A percentile compares a stretch with the other conserved stretches of the same genome.
phyloP scores from a whole-genome alignment of 2,113 vertebrate genomes.

The Tonatia bakeri region DNA sequence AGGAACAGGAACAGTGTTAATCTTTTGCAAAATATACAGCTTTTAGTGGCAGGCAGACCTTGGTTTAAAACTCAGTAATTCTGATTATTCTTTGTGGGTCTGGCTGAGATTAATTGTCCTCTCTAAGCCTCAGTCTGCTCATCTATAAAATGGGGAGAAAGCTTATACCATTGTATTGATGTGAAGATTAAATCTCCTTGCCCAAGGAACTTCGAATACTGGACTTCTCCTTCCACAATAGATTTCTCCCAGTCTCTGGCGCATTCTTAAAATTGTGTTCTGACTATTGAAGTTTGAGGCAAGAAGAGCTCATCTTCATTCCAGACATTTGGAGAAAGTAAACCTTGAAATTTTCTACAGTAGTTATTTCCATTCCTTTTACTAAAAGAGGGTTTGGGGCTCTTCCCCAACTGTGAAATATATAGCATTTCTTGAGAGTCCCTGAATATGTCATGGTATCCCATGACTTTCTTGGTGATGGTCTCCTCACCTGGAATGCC shows the following conservation, averaged over 20 bases:
- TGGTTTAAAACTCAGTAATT: constrained; percentile 10
- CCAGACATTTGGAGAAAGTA: not conserved
- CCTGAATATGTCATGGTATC: too few relatives aligned
- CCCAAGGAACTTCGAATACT: not conserved
- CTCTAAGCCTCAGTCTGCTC: not conserved
- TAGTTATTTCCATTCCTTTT: not conserved
- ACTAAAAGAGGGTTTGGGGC: too few relatives aligned
- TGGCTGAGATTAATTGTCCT: not conserved
- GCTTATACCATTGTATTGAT: not conserved
- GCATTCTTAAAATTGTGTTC: not conserved
- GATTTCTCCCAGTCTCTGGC: not conserved
- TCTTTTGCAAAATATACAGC: not conserved
- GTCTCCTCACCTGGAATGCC: too few relatives aligned
- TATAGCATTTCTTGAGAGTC: not conserved
- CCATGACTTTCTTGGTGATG: not conserved
- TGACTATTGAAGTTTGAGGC: not conserved
- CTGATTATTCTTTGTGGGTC: fast-evolving
- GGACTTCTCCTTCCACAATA: not conserved
- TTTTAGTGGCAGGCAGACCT: not conserved
- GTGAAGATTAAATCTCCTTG: not conserved
- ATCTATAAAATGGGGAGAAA: not conserved
- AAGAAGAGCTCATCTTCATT: not conserved
- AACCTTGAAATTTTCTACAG: not conserved
- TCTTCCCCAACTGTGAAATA: not conserved
- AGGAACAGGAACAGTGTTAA: not conserved